Percentiles rank a stretch among this genome's conserved stretches.
Evolutionary conservation across 2,797 vertebrate species (phyloP).

Genomic region (Epinephelus malabaricus): DNA sequence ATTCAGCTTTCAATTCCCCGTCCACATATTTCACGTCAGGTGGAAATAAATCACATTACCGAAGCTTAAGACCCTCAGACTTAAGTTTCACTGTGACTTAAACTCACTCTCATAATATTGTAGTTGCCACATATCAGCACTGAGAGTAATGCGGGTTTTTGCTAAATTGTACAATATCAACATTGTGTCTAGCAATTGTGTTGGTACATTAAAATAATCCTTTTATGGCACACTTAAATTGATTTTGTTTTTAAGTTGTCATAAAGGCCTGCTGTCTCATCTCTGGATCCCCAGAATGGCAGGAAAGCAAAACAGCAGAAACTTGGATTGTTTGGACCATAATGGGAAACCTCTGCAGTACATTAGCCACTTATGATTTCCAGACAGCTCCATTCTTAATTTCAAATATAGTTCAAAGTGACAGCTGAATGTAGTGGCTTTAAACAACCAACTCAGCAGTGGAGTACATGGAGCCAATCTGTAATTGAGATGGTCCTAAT

Average conservation of each 20-base stretch:
- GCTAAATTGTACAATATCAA: too few species aligned
- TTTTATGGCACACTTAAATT: not conserved
- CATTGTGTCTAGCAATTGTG: too few species aligned
- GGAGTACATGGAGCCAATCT: not conserved
- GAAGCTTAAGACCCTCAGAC: too few species aligned
- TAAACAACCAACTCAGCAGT: conserved; percentile 17
- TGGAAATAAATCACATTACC: too few species aligned
- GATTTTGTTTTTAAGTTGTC: not conserved
- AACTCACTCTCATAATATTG: too few species aligned
- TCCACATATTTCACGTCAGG: too few species aligned
- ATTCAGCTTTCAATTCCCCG: not conserved
- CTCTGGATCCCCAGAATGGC: not conserved
- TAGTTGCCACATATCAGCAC: too few species aligned
- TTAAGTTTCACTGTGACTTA: too few species aligned
- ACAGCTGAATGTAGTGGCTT: conserved; percentile 1
- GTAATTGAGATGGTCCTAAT: not conserved
- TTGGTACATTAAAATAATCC: too few species aligned
- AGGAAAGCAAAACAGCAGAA: not conserved
- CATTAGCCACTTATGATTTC: not conserved
- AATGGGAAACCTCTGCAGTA: not conserved
- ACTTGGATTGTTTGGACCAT: not conserved
- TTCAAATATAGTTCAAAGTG: not conserved
- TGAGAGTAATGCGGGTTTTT: too few species aligned
- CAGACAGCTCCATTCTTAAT: conserved; percentile 1
- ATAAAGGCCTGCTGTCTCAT: too few species aligned